These are phyloP conservation scores for Uromys caudimaculatus DNA, from an alignment of 2,797 vertebrate species.

Conservation along the genomic window DNA sequence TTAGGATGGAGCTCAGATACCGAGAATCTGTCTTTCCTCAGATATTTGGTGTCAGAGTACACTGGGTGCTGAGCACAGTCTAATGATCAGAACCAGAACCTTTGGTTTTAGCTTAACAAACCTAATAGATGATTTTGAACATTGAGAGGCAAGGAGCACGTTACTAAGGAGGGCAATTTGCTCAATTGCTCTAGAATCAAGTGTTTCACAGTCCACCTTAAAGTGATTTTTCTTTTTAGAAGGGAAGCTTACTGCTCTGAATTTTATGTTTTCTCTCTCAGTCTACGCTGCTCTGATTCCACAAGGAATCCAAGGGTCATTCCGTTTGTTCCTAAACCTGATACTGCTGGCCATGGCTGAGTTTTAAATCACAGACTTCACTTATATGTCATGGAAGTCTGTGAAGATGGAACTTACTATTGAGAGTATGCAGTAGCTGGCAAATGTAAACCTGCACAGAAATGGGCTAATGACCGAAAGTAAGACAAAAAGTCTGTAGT, in stretches of 20 bases:
- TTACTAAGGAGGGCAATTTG: not conserved
- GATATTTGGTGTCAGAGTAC: not conserved
- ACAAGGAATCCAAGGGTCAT: not conserved
- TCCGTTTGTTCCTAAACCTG: not conserved
- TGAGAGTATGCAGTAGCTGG: not conserved
- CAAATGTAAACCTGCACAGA: not conserved
- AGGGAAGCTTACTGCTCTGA: not conserved
- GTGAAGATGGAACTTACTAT: not conserved
- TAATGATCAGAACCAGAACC: not conserved
- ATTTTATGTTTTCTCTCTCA: not conserved
- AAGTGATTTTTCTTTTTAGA: conserved; percentile 8
- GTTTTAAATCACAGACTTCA: not conserved
- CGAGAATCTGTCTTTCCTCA: not conserved
- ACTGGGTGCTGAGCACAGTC: not conserved
- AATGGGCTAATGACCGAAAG: not conserved
- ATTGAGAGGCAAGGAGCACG: not conserved
- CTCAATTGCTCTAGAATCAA: not conserved
- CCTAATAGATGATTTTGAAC: not conserved
- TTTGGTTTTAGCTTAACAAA: not conserved
- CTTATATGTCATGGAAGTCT: not conserved
- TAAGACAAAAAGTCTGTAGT: not conserved
- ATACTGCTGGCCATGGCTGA: not conserved
- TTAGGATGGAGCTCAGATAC: not conserved
- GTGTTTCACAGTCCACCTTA: not conserved
- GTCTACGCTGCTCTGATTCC: not conserved